These are phyloP conservation scores for Rhadinocentrus ornatus DNA, from an alignment of 2,797 vertebrate genomes.

Conservation along the genomic window DNA sequence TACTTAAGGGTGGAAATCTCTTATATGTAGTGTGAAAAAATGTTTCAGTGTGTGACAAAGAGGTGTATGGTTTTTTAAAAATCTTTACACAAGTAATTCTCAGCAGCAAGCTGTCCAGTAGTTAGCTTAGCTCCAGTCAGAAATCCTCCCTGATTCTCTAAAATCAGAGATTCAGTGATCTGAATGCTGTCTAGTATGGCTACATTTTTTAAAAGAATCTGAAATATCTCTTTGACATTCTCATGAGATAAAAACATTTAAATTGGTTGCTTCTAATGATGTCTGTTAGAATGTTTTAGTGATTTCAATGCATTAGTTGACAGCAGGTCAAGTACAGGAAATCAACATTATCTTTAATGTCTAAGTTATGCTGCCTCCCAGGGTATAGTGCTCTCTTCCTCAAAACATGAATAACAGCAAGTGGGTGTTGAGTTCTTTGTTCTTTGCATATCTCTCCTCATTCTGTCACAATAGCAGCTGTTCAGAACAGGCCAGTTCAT, in stretches of 20 bases:
- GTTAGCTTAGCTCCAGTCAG: too few species aligned
- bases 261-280: background rate
- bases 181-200: too few species aligned
- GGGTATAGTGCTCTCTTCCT: background rate
- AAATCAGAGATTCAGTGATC: too few species aligned
- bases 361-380: background rate
- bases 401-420: background rate
- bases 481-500: constrained; percentile 10
- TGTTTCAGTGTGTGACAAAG: too few species aligned
- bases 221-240: background rate
- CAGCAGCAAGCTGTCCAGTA: too few species aligned
- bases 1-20: too few species aligned
- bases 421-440: constrained; percentile 1
- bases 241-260: background rate
- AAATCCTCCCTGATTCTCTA: too few species aligned
- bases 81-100: too few species aligned
- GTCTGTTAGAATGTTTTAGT: background rate
- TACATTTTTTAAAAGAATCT: background rate
- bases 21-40: too few species aligned
- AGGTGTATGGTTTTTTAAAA: too few species aligned
- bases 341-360: background rate
- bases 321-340: too few species aligned
- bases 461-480: constrained; percentile 7
- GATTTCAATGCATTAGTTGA: background rate
- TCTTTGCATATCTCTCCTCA: constrained; percentile 7